phyloP scores from a whole-genome alignment of 2,888 invertebrate genomes.

The Drosophila robusta region DNA sequence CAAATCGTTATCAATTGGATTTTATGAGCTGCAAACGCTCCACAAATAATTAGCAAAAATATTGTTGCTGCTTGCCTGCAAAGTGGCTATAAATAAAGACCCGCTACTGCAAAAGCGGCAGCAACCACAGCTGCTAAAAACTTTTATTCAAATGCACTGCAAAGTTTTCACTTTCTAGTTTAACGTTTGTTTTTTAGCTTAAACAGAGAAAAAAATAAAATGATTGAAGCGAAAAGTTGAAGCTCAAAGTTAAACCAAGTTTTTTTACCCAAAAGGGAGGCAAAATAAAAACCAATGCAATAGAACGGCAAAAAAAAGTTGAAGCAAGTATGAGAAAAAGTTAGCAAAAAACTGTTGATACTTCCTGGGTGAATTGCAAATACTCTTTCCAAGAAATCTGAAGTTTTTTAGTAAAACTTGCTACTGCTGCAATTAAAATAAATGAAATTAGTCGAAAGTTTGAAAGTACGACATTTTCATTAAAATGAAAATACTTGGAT shows the following conservation, averaged over 20 bases:
- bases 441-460: too few relatives aligned
- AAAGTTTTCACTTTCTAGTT: conserved; percentile 8
- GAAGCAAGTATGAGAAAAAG: conserved; percentile 5
- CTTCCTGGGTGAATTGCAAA: conserved; percentile 10
- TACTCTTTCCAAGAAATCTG: background rate
- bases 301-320: conserved; percentile 18
- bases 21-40: conserved; percentile 42
- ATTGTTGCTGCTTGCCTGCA: conserved; percentile 20
- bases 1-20: conserved; percentile 47
- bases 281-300: conserved; percentile 21
- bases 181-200: conserved; percentile 5
- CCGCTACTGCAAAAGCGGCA: conserved; percentile 6
- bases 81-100: conserved; percentile 65
- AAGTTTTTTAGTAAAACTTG: background rate
- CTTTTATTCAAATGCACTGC: conserved; percentile 44
- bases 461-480: background rate
- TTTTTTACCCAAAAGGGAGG: conserved; percentile 27
- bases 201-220: conserved; percentile 35
- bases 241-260: conserved; percentile 59
- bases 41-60: conserved; percentile 49
- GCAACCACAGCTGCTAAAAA: conserved; percentile 20
- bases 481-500: background rate
- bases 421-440: too few relatives aligned
- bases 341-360: conserved; percentile 8
- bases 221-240: conserved; percentile 63